phyloP scores from a whole-genome alignment of 2,113 vertebrate genomes.

The Rhabdomys dilectus region DNA sequence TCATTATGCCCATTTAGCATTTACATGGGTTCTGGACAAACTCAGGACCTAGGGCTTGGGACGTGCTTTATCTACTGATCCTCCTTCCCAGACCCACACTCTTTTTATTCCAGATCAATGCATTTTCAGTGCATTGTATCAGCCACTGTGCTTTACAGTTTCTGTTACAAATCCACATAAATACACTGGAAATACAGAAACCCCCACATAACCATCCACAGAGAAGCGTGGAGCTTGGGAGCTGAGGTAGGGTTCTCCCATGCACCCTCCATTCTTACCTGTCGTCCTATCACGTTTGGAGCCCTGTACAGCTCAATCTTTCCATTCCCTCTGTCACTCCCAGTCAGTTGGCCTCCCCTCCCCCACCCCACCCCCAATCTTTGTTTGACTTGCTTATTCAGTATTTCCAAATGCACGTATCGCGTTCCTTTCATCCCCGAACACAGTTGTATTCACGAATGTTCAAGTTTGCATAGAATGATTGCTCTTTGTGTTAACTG shows the following conservation, averaged over 20 bases:
- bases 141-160: not conserved
- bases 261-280: not conserved
- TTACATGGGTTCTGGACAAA: not conserved
- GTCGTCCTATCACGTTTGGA: not conserved
- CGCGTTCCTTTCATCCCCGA: constrained; percentile 59
- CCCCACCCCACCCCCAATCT: constrained; percentile 29
- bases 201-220: not conserved
- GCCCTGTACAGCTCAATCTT: not conserved
- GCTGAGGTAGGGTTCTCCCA: not conserved
- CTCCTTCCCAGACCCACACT: not conserved
- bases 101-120: not conserved
- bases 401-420: constrained; percentile 57
- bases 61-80: not conserved
- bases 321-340: not conserved
- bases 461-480: constrained; percentile 58
- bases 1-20: not conserved
- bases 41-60: not conserved
- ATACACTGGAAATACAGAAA: not conserved
- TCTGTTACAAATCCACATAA: constrained; percentile 23
- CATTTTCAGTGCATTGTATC: not conserved
- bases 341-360: not conserved
- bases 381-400: constrained; percentile 62
- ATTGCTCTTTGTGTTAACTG: constrained; percentile 58
- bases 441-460: constrained; percentile 49
- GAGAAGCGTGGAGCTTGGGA: not conserved